These are phyloP conservation scores for Palaemon carinicauda DNA, from an alignment of 1,140 invertebrate species.

Conservation along the genomic window DNA sequence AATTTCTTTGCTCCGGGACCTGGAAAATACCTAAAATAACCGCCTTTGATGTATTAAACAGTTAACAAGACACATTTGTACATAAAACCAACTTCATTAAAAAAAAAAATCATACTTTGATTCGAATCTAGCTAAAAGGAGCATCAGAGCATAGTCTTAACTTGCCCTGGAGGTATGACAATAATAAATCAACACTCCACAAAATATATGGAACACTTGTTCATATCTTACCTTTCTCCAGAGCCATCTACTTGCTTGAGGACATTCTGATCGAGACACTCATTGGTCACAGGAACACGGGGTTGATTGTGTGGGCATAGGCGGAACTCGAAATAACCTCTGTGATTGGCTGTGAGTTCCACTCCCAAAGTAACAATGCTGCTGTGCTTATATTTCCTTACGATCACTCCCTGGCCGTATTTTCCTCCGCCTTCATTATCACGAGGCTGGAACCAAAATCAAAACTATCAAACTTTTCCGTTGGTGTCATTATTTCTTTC, in stretches of 20 bases:
- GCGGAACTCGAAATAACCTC: conserved; percentile 88
- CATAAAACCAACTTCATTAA: too few species aligned
- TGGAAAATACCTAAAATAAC: conserved; percentile 72
- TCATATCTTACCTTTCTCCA: conserved; percentile 60
- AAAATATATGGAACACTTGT: too few species aligned
- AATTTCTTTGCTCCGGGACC: conserved; percentile 80
- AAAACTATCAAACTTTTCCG: not conserved
- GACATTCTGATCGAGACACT: conserved; percentile 79
- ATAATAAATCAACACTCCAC: too few species aligned
- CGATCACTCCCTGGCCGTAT: conserved; percentile 83
- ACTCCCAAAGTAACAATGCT: conserved; percentile 74
- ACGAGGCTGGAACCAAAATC: conserved; percentile 70
- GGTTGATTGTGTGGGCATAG: conserved; percentile 75
- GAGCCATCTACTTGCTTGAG: conserved; percentile 69
- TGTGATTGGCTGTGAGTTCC: conserved; percentile 70
- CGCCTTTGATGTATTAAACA: not conserved
- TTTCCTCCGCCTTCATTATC: conserved; percentile 84
- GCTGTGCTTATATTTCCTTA: conserved; percentile 76
- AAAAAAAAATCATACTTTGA: too few species aligned
- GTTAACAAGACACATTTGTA: too few species aligned
- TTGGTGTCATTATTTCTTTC: too few species aligned
- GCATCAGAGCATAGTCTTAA: too few species aligned
- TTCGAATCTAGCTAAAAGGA: too few species aligned
- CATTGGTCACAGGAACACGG: conserved; percentile 69
- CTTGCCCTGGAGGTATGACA: too few species aligned